Evolutionary conservation across 2,113 vertebrate species (phyloP).

Genomic region (Columba livia): DNA sequence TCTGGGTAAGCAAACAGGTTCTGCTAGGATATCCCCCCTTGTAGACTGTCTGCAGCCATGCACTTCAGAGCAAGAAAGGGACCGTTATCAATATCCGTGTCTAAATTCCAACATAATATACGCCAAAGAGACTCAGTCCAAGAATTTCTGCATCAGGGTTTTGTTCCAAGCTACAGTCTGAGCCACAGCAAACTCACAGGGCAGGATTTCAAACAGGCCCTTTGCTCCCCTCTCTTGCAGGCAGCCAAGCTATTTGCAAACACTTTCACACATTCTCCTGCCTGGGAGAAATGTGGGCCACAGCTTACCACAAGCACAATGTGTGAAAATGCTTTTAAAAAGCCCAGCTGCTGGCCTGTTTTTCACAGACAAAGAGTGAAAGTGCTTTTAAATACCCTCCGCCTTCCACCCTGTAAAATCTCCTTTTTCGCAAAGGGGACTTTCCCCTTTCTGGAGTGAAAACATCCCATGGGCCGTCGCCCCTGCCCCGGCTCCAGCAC

Average conservation of each 20-base stretch:
- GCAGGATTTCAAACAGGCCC: not conserved
- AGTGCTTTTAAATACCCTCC: not conserved
- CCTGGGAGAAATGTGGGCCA: constrained; percentile 39
- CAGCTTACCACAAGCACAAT: not conserved
- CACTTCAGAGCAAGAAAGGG: not conserved
- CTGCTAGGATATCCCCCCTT: not conserved
- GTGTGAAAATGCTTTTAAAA: constrained; percentile 29
- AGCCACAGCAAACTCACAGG: not conserved
- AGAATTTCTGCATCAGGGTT: not conserved
- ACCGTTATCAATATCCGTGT: not conserved
- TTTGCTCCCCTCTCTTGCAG: not conserved
- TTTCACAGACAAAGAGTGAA: not conserved
- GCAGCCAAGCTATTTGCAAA: constrained; percentile 51
- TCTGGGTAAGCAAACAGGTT: not conserved
- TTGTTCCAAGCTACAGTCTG: not conserved
- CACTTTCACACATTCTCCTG: constrained; percentile 37
- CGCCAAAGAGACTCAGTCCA: not conserved
- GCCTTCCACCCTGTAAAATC: not conserved
- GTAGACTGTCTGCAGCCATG: accelerated
- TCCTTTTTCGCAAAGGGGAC: not conserved
- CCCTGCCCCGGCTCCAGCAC: not conserved
- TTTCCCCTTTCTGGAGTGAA: not conserved
- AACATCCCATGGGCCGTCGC: accelerated
- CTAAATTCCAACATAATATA: not conserved
- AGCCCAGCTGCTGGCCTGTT: constrained; percentile 28